These are phyloP conservation scores for Hemichromis elongatus DNA, from an alignment of 2,113 vertebrate genomes.

Conservation along the genomic window DNA sequence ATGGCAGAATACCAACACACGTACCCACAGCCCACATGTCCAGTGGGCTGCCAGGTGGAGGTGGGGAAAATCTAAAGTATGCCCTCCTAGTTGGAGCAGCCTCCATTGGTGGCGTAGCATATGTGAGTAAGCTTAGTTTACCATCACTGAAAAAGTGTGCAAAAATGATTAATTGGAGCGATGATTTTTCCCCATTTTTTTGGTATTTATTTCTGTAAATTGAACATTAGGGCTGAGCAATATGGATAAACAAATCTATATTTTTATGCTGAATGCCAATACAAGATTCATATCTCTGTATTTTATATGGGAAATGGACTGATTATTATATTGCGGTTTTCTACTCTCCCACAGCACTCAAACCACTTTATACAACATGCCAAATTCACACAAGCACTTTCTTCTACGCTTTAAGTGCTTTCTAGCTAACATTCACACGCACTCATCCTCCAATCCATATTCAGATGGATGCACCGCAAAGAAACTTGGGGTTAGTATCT, in stretches of 20 bases:
- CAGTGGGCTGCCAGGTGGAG: constrained; percentile 72
- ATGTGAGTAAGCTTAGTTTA: constrained; percentile 71
- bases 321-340: not conserved
- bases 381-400: not conserved
- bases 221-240: not conserved
- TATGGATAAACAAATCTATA: not conserved
- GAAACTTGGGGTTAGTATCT: not conserved
- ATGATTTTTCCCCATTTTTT: not conserved
- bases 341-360: not conserved
- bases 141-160: not conserved
- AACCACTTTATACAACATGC: not conserved
- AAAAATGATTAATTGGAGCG: not conserved
- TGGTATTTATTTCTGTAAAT: not conserved
- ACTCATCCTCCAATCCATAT: not conserved
- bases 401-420: not conserved
- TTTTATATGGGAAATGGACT: not conserved
- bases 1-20: constrained; percentile 30
- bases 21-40: constrained; percentile 76
- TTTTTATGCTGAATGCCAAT: not conserved
- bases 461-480: not conserved
- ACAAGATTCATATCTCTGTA: not conserved
- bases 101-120: constrained; percentile 70
- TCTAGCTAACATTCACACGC: not conserved
- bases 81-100: constrained; percentile 79
- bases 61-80: constrained; percentile 77